A percentile compares a stretch with the other conserved stretches of the same genome.
Evolutionary conservation across 2,113 vertebrate genomes (phyloP).

Genomic region (Neodon shergylaensis): DNA sequence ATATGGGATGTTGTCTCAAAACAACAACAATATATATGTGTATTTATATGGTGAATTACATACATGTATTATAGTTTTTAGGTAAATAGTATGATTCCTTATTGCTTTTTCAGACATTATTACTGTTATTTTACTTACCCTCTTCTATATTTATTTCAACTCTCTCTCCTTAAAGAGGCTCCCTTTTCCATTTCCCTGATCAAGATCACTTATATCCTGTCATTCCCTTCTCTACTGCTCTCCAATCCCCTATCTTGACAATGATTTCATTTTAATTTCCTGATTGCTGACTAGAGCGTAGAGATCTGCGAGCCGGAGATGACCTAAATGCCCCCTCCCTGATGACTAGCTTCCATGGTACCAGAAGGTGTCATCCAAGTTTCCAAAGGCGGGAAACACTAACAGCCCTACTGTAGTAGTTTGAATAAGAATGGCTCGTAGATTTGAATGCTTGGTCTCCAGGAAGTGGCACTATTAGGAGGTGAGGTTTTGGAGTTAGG

Average conservation of each 20-base stretch:
- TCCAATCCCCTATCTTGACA: not conserved
- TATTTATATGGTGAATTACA: not conserved
- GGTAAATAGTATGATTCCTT: not conserved
- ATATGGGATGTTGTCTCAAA: not conserved
- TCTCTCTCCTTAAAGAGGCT: not conserved
- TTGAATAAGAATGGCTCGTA: not conserved
- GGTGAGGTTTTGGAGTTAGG: not conserved
- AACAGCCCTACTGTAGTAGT: not conserved
- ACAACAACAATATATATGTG: not conserved
- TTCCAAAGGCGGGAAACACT: not conserved
- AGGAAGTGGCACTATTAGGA: not conserved
- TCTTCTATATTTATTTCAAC: not conserved
- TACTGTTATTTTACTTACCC: not conserved
- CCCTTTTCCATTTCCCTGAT: not conserved
- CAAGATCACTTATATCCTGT: not conserved
- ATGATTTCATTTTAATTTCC: not conserved
- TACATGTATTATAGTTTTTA: not conserved
- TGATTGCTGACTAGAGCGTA: not conserved
- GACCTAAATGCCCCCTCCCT: not conserved
- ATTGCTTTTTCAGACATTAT: not conserved
- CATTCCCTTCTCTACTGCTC: not conserved
- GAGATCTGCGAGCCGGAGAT: not conserved
- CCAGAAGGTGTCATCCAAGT: not conserved
- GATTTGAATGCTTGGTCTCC: not conserved
- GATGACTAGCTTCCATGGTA: not conserved